Base-by-base conservation (phyloP, 1,140 invertebrate species). In the Sycobia sp. region DNA sequence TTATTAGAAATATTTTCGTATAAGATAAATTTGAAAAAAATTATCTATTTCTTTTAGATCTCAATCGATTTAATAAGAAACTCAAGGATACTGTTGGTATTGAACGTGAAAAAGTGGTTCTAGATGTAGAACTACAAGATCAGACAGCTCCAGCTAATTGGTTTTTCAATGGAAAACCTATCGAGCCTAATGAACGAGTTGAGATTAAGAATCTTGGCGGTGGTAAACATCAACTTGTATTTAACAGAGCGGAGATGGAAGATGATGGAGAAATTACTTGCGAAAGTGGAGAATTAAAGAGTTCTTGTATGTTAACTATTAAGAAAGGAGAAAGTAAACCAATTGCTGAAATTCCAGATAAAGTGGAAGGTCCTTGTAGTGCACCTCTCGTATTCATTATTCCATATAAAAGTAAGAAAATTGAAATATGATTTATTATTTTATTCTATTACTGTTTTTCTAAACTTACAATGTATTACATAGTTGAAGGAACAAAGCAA, bases 11-110 rank as follows among this genome's bases (percentile, higher is more conserved):
- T 56, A 20, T 29, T 51, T 39, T 53, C 9, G 14, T 22, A 63
- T 32, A 61, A 50, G 56, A 22, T 25, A 34, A 38, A 60, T 46
- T 36, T 54, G 10, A 54, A 27, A 18, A 14, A 2, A 23, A 7
- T 32, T 18, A 22, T 49, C 22, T n/a, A 49, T 54, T 62, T 60
- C 69, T 67, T 73, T 79, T 80, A 96, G 93, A 97, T 83, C 89
- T 91, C 69, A 97, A 98, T 82, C 89, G 93, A 67, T 97, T 98
- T 84, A 94, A 95, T 78, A 97, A 98, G 83, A 97, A 97, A 83
- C 86, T 99, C 5, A 94, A 96, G 76, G 95, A 98, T 78, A 95
- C 91, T 3, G 90, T 90, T 67, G 91, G 88, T 25, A 87, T 96
- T 70, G 96, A 98, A 82, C 87, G 93, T 67, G 93, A 97, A 70